Evolutionary conservation across 2,888 invertebrate genomes (phyloP), one percentile per base, ranked within the genome.

Genomic region (Mesodorylaimus sp.): DNA sequence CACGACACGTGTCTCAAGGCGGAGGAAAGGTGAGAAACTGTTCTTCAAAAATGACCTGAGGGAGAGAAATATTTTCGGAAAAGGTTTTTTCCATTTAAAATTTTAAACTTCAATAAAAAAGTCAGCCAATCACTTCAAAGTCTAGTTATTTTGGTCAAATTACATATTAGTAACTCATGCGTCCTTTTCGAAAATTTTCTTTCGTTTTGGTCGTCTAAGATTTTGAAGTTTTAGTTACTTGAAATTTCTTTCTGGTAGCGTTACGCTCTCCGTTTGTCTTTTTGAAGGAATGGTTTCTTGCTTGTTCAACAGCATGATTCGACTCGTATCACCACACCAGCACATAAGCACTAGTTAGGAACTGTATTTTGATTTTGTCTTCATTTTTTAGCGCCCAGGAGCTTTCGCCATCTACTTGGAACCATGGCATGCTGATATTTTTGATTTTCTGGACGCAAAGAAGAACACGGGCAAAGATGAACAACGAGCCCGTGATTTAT

Each of bases 371-470:
- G 7, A 13, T 24, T 28, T 36, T 23, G 23, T 41, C 28, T 47
- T 46, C 39, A 32, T 13, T 7, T 38, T 63, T 26, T 60, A 76
- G 75, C 74, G 93, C 54, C 93, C 93, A 1, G 95, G 95, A 23
- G 93, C 93, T 2, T 91, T 95, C 72, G 91, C 97, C n/a, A 79
- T 97, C 53, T 97, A 97, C 65, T 70, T 99, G 48, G 97, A 97
- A 69, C 97, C 97, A 0, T 97, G 97, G 97, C 97, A 99, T 71
- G 81, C 87, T 0, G 95, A 97, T 67, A 75, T 97, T 52, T 86
- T 91, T 66, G 88, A 88, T 53, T 97, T 93, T 70, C 71, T 97
- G 47, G 32, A 32, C 10, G 10, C 32, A 13, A 61, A 64, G 46
- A 70, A 68, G 55, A 97, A 95, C 66, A 89, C 86, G 1, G 76